A percentile compares a stretch with the other conserved stretches of the same genome.
Evolutionary conservation across 2,797 vertebrate species (phyloP).

Genomic region (Amblyopsis hoosieri): DNA sequence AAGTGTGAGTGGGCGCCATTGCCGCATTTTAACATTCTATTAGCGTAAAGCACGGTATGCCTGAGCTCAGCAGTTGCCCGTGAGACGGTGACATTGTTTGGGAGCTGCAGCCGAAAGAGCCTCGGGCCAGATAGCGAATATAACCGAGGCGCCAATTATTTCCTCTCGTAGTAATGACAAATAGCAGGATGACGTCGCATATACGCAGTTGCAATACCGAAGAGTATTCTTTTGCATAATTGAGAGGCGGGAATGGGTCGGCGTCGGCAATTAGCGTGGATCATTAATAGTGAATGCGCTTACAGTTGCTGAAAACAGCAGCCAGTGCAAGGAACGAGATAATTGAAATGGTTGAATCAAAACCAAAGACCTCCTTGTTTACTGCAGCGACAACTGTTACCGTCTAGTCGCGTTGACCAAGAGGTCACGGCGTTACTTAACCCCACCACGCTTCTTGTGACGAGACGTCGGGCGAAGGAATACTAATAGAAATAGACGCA

Average conservation of each 20-base stretch:
- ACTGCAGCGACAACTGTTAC: conserved; percentile 56
- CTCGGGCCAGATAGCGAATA: conserved; percentile 25
- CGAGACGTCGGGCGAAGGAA: too few relatives aligned
- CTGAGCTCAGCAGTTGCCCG: too few relatives aligned
- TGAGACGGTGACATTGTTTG: conserved; percentile 33
- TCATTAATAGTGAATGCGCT: conserved; percentile 81
- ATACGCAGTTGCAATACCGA: conserved; percentile 67
- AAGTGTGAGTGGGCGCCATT: conserved; percentile 45
- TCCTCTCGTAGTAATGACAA: conserved; percentile 1
- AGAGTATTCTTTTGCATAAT: conserved; percentile 69
- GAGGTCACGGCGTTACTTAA: conserved; percentile 6
- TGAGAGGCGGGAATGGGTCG: conserved; percentile 77
- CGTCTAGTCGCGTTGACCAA: conserved; percentile 30
- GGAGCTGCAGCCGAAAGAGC: conserved; percentile 34
- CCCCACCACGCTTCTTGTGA: too few relatives aligned
- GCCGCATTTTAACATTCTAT: conserved; percentile 45
- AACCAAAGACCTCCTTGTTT: conserved; percentile 65
- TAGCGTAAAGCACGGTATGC: conserved; percentile 53
- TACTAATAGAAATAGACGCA: conserved; percentile 5
- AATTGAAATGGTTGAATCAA: conserved; percentile 68
- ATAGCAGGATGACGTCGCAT: conserved; percentile 26
- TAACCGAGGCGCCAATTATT: conserved; percentile 34
- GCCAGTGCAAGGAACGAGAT: conserved; percentile 45
- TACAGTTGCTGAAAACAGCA: conserved; percentile 74
- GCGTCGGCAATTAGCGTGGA: conserved; percentile 70